phyloP scores from a whole-genome alignment of 2,113 vertebrate species.

The Galbula dea region DNA sequence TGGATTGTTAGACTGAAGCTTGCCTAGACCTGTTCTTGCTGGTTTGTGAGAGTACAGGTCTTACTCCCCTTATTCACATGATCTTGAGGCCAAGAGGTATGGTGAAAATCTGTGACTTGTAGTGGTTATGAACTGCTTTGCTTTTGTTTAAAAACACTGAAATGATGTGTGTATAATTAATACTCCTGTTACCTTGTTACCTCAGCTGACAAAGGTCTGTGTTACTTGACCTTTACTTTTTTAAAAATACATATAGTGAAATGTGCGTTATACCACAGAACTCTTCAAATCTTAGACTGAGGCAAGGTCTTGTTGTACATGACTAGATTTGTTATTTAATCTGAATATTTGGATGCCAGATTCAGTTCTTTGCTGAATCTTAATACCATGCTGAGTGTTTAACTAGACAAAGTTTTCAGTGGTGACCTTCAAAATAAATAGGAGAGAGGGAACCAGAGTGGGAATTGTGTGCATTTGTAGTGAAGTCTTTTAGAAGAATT shows the following conservation, averaged over 20 bases:
- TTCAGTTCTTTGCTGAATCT: neutral
- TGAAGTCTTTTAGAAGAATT: neutral
- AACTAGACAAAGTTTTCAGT: neutral
- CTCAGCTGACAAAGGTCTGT: neutral
- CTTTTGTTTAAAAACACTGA: neutral
- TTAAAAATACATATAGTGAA: neutral
- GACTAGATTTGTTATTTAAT: neutral
- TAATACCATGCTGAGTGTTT: neutral
- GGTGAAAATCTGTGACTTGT: neutral
- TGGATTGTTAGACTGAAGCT: neutral
- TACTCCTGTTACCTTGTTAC: neutral
- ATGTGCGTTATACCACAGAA: neutral
- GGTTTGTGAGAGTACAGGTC: neutral
- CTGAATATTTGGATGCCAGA: neutral
- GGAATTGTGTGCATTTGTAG: neutral
- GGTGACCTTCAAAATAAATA: neutral
- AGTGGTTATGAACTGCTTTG: neutral
- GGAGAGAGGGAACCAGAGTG: rapidly evolving
- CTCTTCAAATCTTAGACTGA: neutral
- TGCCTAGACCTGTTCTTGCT: neutral
- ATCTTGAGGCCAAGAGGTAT: neutral
- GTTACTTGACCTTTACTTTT: neutral
- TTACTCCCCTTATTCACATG: neutral
- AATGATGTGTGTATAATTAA: neutral
- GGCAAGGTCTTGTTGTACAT: neutral